Conservation (phyloP, 2,113 vertebrate species). For the Aegotheles bennettii region DNA sequence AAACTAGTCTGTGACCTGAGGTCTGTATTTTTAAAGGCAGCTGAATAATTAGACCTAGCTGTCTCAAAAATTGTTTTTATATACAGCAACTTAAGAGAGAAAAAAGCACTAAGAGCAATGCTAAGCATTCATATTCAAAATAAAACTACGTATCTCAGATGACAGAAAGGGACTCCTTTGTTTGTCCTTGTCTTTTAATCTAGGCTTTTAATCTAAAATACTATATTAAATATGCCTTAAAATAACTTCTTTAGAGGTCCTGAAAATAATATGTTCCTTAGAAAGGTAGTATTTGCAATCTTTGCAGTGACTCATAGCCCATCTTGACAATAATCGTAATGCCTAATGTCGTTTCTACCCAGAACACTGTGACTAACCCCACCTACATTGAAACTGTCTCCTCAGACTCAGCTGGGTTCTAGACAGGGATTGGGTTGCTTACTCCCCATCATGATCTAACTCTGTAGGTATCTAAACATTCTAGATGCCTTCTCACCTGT, state of each 20-base stretch:
- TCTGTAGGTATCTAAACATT: not conserved
- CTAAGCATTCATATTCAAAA: not conserved
- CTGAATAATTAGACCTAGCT: not conserved
- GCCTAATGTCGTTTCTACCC: not conserved
- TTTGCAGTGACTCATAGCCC: not conserved
- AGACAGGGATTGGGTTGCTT: not conserved
- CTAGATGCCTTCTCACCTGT: accelerated
- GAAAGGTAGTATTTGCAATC: not conserved
- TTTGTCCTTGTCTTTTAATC: not conserved
- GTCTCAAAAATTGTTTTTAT: not conserved
- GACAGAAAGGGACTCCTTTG: not conserved
- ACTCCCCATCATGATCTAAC: not conserved
- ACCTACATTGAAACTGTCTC: accelerated
- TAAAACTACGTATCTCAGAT: not conserved
- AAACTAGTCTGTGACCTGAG: not conserved
- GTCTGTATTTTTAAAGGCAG: not conserved
- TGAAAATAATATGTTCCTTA: not conserved
- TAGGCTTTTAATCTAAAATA: not conserved
- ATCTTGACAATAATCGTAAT: not conserved
- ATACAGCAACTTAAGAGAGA: not conserved
- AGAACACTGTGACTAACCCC: not conserved
- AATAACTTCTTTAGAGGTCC: not conserved
- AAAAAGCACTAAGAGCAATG: not conserved
- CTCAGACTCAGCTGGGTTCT: not conserved
- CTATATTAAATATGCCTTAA: not conserved